These are phyloP conservation scores for Calameuta idolon DNA, from an alignment of 2,888 invertebrate genomes.

Conservation along the genomic window DNA sequence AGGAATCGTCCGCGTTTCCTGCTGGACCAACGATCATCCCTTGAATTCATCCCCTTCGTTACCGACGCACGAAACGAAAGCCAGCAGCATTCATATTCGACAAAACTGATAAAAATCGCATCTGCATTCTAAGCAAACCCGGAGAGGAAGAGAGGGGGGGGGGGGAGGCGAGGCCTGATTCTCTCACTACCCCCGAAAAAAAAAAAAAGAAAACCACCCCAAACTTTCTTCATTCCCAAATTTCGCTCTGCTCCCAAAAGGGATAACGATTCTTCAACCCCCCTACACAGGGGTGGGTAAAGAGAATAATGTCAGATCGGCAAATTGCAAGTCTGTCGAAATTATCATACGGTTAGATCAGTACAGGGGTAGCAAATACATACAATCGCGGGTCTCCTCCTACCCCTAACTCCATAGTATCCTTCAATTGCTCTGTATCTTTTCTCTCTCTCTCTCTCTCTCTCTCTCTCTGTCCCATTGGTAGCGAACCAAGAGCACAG, in stretches of 20 bases:
- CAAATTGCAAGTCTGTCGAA: conserved; percentile 64
- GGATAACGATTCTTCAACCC: neutral
- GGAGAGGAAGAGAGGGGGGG: too few relatives aligned
- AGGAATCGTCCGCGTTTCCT: neutral
- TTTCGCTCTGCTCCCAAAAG: neutral
- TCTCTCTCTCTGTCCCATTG: neutral
- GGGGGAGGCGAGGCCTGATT: fast-evolving
- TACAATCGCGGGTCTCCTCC: conserved; percentile 54
- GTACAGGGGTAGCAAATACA: conserved; percentile 30
- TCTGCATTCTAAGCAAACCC: neutral
- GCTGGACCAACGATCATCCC: neutral
- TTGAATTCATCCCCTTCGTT: neutral
- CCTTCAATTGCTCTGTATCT: neutral
- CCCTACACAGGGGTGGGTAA: neutral
- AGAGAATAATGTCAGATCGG: conserved; percentile 12
- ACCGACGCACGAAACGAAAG: neutral
- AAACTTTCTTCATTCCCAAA: neutral
- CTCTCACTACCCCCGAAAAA: too few relatives aligned
- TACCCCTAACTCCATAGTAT: neutral
- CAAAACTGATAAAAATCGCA: neutral
- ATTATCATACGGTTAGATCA: conserved; percentile 59
- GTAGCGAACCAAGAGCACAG: neutral
- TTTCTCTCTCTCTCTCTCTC: neutral
- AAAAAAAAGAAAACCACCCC: too few relatives aligned
- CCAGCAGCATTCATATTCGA: neutral